Conservation (phyloP, 2,888 invertebrate species). For the Noctua janthe region DNA sequence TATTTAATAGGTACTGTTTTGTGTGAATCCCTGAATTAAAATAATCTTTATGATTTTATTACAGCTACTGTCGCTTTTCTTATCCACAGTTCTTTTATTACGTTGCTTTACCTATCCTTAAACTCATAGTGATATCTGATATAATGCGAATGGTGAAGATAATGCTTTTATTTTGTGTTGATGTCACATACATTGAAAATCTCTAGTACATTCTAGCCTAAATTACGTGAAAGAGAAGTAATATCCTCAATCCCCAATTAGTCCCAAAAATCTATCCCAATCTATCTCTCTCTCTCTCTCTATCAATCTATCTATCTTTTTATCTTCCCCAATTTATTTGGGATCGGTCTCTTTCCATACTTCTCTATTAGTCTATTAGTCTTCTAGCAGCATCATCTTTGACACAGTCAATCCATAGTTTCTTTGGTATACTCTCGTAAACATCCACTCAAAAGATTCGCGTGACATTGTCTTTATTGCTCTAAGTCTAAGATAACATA, state of each 20-base stretch:
- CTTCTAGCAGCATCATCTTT: background rate
- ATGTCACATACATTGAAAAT: background rate
- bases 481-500: background rate
- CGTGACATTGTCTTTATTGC: background rate
- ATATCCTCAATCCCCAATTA: background rate
- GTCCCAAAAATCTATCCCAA: no score
- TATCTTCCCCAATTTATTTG: background rate
- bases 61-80: constrained; percentile 18
- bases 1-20: constrained; percentile 10
- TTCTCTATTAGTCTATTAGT: background rate
- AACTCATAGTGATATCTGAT: background rate
- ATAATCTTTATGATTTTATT: constrained; percentile 32
- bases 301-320: background rate
- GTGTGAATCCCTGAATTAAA: constrained; percentile 8
- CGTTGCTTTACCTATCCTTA: background rate
- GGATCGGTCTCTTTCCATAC: background rate
- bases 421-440: background rate
- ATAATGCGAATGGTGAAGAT: background rate
- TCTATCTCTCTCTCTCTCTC: no score
- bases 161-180: background rate
- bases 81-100: background rate
- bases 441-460: no score
- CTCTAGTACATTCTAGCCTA: background rate
- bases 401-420: background rate
- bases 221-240: background rate